Base-by-base conservation (phyloP, 2,797 vertebrate species). In the Acipenser ruthenus region DNA sequence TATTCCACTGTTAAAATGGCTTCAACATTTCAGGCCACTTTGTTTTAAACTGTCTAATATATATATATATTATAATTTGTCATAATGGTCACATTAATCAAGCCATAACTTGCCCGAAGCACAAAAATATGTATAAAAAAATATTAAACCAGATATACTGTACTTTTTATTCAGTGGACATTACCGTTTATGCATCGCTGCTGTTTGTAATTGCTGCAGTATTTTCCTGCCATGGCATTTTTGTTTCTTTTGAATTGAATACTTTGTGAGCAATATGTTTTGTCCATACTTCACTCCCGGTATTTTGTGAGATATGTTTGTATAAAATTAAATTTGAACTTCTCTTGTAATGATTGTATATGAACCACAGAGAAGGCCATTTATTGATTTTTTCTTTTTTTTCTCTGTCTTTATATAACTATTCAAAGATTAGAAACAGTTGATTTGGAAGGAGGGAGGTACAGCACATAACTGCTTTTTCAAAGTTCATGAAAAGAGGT, bases 251-350 rank as follows among this genome's bases (percentile, higher is more conserved):
- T 74, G 74, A 74, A 74, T 70, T 65, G 62, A 18, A 67, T 53
- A 52, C 23, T 63, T 69, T 67, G 60, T 71, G 77, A 86, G 85
- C 86, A 82, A 86, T 78, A 79, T 68, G 80, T 80, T 78, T 78
- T 83, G 89, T 77, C 84, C 81, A 86, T 90, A 92, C 90, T 93
- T 91, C 89, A 91, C 90, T 94, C 87, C 89, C 83, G 71, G n/a
- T 82, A 82, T 86, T 87, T 89, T 82, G 82, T 80, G 81, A 88
- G 79, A 77, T 88, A 65, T 13, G 79, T 90, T 88, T 88, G 84
- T 89, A 87, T 81, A 83, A 87, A 85, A 81, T 75, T 82, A 79
- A 86, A 75, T 82, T 89, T 82, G 68, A 71, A 73, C 65, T 74
- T 84, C 73, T 69, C 79, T 78, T 75, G 68, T 65, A 69, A 65